Base-by-base conservation (phyloP, 2,113 vertebrate genomes). In the Labeo rohita region DNA sequence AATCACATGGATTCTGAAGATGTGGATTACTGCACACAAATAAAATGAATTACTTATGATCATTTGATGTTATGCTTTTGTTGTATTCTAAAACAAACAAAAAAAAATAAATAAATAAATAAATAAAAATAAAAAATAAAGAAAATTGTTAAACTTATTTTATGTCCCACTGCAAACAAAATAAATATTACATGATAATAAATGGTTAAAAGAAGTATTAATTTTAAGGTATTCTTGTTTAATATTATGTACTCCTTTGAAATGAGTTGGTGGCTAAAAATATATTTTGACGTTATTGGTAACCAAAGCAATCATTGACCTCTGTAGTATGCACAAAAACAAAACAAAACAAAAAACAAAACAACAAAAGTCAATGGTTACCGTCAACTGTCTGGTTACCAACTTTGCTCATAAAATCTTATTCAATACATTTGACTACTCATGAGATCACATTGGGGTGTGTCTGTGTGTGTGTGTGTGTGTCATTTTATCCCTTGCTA, bases 401-500 rank as follows among this genome's bases (percentile, higher is more conserved):
- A 59, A n/a, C 56, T n/a, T 59, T 59, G 56, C 56, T 59, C 56
- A 21, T 59, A 8, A 59, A 21, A 59, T 18, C 56, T 61, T 61
- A 9, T n/a, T 61, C 18, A 61, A 61, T 61, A 66, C 11, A 13
- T 66, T 6, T 66, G 5, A 13, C 13, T 13, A 61, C 63, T 66
- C 63, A 66, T 34, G 63, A 66, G 4, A 28, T 66, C 63, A 34
- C 18, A n/a, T 9, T 9, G 9, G 18, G 56, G 56, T n/a, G 56
- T 61, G 56, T 61, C 52, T 54, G 75, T 84, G 70, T 87, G 84
- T 56, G 80, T 89, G 84, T 83, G 84, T 74, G 39, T 75, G 65
- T 80, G 50, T 54, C 3, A n/a, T 76, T 50, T 34, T 36, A 34
- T 18, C 28, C 50, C 50, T 36, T 36, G 13, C 28, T 56, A 18